Base-by-base conservation (phyloP, 2,888 invertebrate species). In the Acrobasis suavella region DNA sequence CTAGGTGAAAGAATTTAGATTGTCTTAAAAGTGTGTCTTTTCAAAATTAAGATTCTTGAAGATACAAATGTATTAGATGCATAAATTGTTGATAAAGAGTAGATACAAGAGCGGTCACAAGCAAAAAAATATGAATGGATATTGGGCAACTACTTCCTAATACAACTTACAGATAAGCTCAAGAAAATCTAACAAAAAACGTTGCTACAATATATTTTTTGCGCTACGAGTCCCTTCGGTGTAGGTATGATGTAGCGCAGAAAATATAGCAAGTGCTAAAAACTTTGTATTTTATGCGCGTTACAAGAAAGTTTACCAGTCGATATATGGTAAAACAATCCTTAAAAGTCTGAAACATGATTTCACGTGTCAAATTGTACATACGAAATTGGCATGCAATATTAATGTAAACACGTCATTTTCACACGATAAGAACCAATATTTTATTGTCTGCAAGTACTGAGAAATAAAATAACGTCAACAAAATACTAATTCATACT, bases 401-500 rank as follows among this genome's bases (percentile, higher is more conserved):
- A 32, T 58, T 49, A 46, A 62, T 32, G 55, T 22, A 17, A 46
- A 55, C 49, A 46, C 51, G 22, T 50, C 50, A 62, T 55, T 50
- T 16, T 46, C 22, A 56, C 42, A 42, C 56, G 42, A 42, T 42
- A 42, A 56, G 7, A 56, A 42, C 16, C 2, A 32, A 32, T 7
- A 32, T 32, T 32, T 7, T 32, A 32, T 7, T 32, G 32, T 32
- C 0, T 32, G 32, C 7, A 32, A 32, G 17, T 22, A 42, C 22
- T 17, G 39, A 22, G n/a, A 9, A 38, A 17, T 12, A 42, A 42
- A 32, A 49, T 42, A 49, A 56, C 54, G 56, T 14, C 46, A 61
- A 69, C 69, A 68, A 67, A 69, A 70, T 70, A 65, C 65, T 68
- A 67, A 69, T 50, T 66, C 74, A 85, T 90, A 91, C 89, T 63